Evolutionary conservation across 2,797 vertebrate species (phyloP).

Genomic region (Siniperca undulata): DNA sequence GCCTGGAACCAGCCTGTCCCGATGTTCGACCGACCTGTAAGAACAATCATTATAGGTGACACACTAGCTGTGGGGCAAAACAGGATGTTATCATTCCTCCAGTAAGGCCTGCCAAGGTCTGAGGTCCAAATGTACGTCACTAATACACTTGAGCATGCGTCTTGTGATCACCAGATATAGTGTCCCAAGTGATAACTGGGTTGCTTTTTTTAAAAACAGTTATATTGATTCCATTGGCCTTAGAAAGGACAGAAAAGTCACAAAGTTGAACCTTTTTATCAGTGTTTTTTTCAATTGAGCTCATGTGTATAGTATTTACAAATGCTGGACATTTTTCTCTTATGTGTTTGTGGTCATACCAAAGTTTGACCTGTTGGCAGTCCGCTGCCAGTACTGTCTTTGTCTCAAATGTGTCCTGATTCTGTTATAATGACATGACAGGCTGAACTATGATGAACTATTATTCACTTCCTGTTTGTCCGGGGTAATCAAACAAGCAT

Average conservation of each 20-base stretch:
- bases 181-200: conserved; percentile 41
- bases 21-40: conserved; percentile 45
- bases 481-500: conserved; percentile 12
- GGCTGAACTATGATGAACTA: conserved; percentile 27
- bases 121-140: conserved; percentile 28
- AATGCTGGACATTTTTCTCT: conserved; percentile 82
- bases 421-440: conserved; percentile 36
- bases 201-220: conserved; percentile 41
- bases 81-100: conserved; percentile 52
- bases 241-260: conserved; percentile 53
- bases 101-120: conserved; percentile 27
- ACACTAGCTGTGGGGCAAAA: conserved; percentile 28
- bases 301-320: conserved; percentile 71
- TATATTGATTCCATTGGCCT: conserved; percentile 77
- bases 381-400: conserved; percentile 31
- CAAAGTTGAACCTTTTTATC: conserved; percentile 40
- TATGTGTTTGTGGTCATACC: conserved; percentile 70
- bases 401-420: conserved; percentile 38
- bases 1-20: conserved; percentile 52
- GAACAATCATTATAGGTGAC: conserved; percentile 37
- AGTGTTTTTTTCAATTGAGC: conserved; percentile 41
- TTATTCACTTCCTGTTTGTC: conserved; percentile 36
- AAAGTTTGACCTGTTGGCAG: conserved; percentile 70
- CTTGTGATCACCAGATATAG: conserved; percentile 38
- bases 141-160: conserved; percentile 34